Percentiles rank a stretch among this genome's conserved stretches.
Conservation (phyloP, 1,140 invertebrate genomes). For the Ips typographus region DNA sequence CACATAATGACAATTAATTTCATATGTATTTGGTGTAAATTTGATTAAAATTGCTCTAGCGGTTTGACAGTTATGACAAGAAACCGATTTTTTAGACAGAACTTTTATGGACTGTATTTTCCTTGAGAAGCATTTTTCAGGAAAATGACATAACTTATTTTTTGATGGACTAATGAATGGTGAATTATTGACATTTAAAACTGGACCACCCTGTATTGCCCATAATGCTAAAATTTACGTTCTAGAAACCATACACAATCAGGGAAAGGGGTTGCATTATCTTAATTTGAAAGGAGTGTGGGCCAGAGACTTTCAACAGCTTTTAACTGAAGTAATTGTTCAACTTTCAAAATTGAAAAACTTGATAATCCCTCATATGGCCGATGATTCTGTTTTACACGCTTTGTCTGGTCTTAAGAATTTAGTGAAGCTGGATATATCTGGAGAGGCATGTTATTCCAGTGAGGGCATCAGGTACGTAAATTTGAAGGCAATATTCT, state of each 20-base stretch:
- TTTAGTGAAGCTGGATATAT: slow-evolving; percentile 63
- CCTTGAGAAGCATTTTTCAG: too few species aligned
- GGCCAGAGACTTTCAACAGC: slow-evolving; percentile 64
- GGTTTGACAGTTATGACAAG: too few species aligned
- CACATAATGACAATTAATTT: too few species aligned
- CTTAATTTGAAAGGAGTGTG: slow-evolving; percentile 69
- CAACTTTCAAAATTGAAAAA: slow-evolving; percentile 59
- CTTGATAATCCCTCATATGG: slow-evolving; percentile 66
- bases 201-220: too few species aligned
- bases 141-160: too few species aligned
- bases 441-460: slow-evolving; percentile 56
- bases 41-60: too few species aligned
- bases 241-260: slow-evolving; percentile 41
- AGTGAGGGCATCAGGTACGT: slow-evolving; percentile 22
- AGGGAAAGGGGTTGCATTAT: slow-evolving; percentile 61
- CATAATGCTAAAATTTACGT: not conserved
- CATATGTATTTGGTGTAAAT: too few species aligned
- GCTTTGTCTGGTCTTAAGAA: slow-evolving; percentile 58
- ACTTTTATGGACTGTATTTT: too few species aligned
- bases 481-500: not conserved
- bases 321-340: slow-evolving; percentile 61
- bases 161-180: too few species aligned
- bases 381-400: slow-evolving; percentile 66
- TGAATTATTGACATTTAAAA: too few species aligned
- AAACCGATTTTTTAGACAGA: too few species aligned